Percentiles rank a stretch among this genome's conserved stretches.
phyloP scores from a whole-genome alignment of 1,140 invertebrate genomes.

The Lepidurus apus region DNA sequence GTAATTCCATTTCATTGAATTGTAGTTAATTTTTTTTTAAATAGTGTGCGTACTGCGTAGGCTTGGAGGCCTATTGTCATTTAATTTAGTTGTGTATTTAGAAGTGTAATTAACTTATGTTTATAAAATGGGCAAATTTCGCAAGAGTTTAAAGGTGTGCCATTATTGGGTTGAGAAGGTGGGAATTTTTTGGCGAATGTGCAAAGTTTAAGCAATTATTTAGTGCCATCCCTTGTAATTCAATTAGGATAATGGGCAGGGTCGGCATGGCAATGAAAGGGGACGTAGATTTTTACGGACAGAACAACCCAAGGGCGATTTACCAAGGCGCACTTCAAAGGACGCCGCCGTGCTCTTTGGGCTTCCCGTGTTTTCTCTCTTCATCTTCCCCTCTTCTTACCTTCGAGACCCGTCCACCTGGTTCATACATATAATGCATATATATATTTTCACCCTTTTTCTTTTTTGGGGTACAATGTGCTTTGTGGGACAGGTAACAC shows the following conservation, averaged over 20 bases:
- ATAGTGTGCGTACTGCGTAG: too few relatives aligned
- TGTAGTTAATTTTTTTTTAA: too few relatives aligned
- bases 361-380: conserved; percentile 18
- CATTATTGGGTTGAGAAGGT: too few relatives aligned
- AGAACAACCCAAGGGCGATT: conserved; percentile 15
- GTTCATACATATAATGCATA: background rate
- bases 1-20: too few relatives aligned
- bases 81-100: too few relatives aligned
- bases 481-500: conserved; percentile 10
- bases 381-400: background rate
- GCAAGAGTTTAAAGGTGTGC: too few relatives aligned
- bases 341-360: background rate
- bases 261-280: conserved; percentile 20
- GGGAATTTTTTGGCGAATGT: background rate
- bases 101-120: too few relatives aligned
- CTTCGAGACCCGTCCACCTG: background rate
- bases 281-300: conserved; percentile 18
- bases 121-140: too few relatives aligned
- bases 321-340: conserved; percentile 10
- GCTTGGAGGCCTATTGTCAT: too few relatives aligned
- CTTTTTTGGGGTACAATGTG: background rate
- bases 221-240: conserved; percentile 8
- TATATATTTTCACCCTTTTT: background rate
- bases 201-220: background rate
- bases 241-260: conserved; percentile 19